Conservation (phyloP, 2,888 invertebrate species). For the Psylliodes chrysocephalus region DNA sequence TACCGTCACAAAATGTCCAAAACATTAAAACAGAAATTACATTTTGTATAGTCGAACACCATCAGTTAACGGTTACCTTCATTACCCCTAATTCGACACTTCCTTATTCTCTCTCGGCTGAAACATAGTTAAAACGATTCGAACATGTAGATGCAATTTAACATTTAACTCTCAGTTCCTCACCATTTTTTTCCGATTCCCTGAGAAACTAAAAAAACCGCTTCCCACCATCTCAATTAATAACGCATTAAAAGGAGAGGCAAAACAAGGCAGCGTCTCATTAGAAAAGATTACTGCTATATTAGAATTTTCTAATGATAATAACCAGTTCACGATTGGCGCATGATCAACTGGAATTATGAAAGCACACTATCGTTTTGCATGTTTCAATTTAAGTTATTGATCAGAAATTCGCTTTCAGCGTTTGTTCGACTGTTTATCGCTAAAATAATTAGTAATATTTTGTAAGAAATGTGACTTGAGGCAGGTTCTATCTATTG, state of each 20-base stretch:
- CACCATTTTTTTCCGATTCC: neutral
- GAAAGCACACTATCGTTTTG: conserved; percentile 22
- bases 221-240: conserved; percentile 20
- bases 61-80: no score
- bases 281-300: conserved; percentile 24
- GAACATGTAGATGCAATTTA: no score
- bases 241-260: conserved; percentile 33
- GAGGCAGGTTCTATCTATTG: no score
- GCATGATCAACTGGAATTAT: conserved; percentile 27
- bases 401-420: conserved; percentile 5
- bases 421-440: conserved; percentile 6
- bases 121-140: no score
- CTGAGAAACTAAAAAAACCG: neutral
- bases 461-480: no score
- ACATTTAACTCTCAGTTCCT: neutral
- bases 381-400: conserved; percentile 20
- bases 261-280: conserved; percentile 25
- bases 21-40: no score
- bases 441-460: no score
- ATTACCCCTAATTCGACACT: no score
- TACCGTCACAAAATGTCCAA: no score
- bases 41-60: no score
- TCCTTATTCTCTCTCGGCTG: no score
- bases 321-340: conserved; percentile 30
- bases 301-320: conserved; percentile 34